These are phyloP conservation scores for Pantherophis vulpinus DNA, from an alignment of 2,797 vertebrate species.

Conservation along the genomic window DNA sequence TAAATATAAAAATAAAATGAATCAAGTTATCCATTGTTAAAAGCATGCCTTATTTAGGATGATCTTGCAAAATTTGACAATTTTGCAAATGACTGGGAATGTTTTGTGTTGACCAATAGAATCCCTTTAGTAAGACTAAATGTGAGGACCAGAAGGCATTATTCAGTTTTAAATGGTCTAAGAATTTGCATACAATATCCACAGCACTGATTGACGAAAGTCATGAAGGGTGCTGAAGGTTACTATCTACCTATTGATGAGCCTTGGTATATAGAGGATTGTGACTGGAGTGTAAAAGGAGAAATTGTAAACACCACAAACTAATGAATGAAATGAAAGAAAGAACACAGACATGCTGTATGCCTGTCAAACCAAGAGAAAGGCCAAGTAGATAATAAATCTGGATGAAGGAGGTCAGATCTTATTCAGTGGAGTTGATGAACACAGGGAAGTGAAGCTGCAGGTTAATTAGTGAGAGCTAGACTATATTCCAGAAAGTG, in stretches of 20 bases:
- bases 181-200: neutral
- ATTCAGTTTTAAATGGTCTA: neutral
- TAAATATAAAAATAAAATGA: neutral
- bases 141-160: neutral
- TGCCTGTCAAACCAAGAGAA: neutral
- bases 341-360: neutral
- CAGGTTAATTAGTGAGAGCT: neutral
- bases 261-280: neutral
- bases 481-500: neutral
- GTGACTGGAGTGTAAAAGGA: neutral
- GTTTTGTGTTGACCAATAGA: neutral
- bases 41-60: neutral
- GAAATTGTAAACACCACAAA: neutral
- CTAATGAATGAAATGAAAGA: neutral
- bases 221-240: neutral
- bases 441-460: neutral
- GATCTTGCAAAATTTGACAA: neutral
- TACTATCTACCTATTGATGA: neutral
- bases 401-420: neutral
- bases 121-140: neutral
- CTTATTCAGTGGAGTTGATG: neutral
- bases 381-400: neutral
- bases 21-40: neutral
- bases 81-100: neutral
- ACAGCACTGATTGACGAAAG: neutral